Evolutionary conservation across 1,140 invertebrate species (phyloP), one percentile per base, ranked within the genome.

Genomic region (Antheraea mylitta): DNA sequence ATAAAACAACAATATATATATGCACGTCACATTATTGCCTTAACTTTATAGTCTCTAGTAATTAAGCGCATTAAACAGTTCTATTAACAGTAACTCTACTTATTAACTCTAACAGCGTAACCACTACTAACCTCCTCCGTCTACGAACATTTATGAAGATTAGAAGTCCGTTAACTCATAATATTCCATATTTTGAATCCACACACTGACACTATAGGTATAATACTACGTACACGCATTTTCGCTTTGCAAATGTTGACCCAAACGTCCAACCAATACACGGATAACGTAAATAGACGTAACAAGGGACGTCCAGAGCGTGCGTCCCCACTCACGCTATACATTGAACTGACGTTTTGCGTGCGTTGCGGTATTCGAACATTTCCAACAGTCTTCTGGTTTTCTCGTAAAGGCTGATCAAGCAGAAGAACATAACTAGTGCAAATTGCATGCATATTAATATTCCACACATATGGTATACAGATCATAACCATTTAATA

Each of bases 131-230:
- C 88, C 88, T 83, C 83, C 76, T 69, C 88, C 88, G 86, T 90
- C 88, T 76, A 90, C 78, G 82, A 89, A 90, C 88, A 90, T 90
- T 83, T 82, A 75, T 64, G 73, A 72, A 67, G 69, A 70, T 72
- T 62, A 72, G 61, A 59, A 61, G 74, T 72, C 73, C 76, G 76
- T 82, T 85, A 85, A 69, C 81, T 84, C 78, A 81, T 85, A 72
- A 75, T 76, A 78, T 70, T 73, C 72, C 75, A 70, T 76, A 74
- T 74, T 70, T 75, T 86, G 71, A 79, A 79, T 72, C 78, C 79
- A 71, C 81, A 78, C 76, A 75, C 73, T 70, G 82, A 63, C 85
- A 88, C 82, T 75, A 77, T 81, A 88, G 83, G 58, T 75, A 73
- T 68, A n/a, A n/a, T n/a, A n/a, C n/a, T n/a, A 67, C 77, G 62